Percentiles rank a stretch among this genome's conserved stretches.
phyloP scores from a whole-genome alignment of 2,797 vertebrate species.

The Ibycter americanus region DNA sequence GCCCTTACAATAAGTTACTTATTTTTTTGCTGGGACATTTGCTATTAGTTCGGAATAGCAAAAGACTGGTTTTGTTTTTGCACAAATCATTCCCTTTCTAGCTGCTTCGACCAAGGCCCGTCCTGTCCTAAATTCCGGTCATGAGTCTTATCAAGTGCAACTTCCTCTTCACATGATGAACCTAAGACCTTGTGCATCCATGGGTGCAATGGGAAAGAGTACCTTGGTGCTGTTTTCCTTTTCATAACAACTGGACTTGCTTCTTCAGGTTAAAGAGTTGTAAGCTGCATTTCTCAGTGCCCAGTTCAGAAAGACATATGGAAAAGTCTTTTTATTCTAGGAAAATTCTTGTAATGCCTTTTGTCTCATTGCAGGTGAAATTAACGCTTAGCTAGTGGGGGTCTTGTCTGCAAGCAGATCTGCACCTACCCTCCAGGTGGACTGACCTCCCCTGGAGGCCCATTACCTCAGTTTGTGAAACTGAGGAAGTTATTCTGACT shows the following conservation, averaged over 20 bases:
- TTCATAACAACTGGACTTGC: background rate
- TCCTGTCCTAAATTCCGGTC: background rate
- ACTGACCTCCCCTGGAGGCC: background rate
- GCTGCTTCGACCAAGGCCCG: background rate
- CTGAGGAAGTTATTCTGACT: background rate
- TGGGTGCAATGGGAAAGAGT: background rate
- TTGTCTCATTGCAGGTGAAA: background rate
- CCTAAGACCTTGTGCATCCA: background rate
- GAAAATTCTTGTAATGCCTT: background rate
- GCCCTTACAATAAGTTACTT: background rate
- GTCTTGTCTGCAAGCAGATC: background rate
- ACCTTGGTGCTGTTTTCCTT: background rate
- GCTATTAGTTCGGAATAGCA: background rate
- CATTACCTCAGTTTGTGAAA: background rate
- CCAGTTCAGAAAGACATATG: background rate
- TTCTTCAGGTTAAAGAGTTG: background rate
- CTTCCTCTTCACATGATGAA: background rate
- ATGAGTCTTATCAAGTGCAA: background rate
- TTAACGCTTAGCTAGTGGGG: background rate
- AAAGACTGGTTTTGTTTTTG: background rate
- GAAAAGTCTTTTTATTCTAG: background rate
- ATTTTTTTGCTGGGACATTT: background rate
- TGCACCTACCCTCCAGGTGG: background rate
- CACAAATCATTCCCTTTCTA: background rate
- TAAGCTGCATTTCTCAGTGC: background rate